These are phyloP conservation scores for Pogona vitticeps DNA, from an alignment of 2,113 vertebrate species.

Conservation along the genomic window DNA sequence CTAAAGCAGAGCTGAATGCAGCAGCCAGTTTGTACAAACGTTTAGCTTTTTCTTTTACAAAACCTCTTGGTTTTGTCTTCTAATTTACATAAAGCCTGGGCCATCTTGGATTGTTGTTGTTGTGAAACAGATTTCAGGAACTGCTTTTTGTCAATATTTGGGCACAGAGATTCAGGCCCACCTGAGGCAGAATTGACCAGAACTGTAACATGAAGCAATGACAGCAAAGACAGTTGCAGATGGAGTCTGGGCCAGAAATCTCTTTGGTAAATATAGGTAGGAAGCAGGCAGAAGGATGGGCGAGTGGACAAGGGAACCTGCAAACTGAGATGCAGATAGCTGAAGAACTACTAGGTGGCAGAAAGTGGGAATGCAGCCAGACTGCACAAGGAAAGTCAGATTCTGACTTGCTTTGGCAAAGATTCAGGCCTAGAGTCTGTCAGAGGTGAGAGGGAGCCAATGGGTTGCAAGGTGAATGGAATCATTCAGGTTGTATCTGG, in stretches of 20 bases:
- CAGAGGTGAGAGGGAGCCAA: not conserved
- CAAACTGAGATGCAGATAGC: not conserved
- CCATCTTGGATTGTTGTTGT: conserved; percentile 23
- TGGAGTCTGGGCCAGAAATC: not conserved
- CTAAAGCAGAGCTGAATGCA: conserved; percentile 43
- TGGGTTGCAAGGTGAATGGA: not conserved
- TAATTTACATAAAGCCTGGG: conserved; percentile 12
- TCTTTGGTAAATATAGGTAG: not conserved
- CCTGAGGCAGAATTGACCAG: not conserved
- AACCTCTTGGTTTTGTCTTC: conserved; percentile 45
- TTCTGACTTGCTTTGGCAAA: not conserved
- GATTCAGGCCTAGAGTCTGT: not conserved
- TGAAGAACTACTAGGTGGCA: not conserved
- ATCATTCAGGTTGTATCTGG: not conserved
- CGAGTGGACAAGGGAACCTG: not conserved
- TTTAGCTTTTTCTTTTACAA: conserved; percentile 20
- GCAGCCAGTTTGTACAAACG: not conserved
- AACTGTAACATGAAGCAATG: not conserved
- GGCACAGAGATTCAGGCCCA: not conserved
- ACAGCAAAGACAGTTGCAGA: not conserved
- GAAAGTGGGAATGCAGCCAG: not conserved
- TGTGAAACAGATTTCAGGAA: conserved; percentile 11
- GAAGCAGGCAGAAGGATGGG: not conserved
- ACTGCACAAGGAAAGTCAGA: not conserved
- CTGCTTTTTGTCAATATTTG: not conserved